These are phyloP conservation scores for Tangara arthus DNA, from an alignment of 2,797 vertebrate genomes.

Conservation along the genomic window DNA sequence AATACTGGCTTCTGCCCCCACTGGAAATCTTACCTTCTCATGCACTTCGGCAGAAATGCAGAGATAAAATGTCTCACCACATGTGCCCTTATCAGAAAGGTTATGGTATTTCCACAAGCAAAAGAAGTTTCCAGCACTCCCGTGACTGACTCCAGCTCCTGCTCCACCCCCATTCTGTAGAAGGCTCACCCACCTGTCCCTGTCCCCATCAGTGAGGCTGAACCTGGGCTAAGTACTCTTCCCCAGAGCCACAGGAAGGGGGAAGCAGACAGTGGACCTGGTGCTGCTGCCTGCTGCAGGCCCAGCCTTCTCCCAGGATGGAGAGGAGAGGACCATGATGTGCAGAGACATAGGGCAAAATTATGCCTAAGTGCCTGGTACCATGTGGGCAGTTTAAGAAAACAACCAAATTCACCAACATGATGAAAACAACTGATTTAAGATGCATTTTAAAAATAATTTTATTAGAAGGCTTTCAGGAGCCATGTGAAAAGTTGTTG, in stretches of 20 bases:
- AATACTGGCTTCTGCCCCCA: neutral
- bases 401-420: neutral
- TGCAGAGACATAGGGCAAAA: neutral
- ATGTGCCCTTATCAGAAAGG: rapidly evolving
- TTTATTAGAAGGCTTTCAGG: neutral
- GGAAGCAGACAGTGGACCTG: neutral
- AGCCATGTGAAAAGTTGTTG: neutral
- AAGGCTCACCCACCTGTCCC: neutral
- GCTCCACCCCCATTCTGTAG: neutral
- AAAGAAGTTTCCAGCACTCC: neutral
- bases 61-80: neutral
- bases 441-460: neutral
- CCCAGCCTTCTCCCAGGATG: neutral
- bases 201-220: neutral
- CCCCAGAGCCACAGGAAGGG: rapidly evolving
- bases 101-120: neutral
- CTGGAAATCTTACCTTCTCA: neutral
- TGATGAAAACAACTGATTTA: neutral
- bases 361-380: neutral
- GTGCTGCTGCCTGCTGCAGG: neutral
- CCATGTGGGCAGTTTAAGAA: neutral
- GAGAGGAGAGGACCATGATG: neutral
- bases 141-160: neutral
- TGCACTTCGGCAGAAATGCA: neutral
- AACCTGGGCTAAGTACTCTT: rapidly evolving